Evolutionary conservation across 2,797 vertebrate genomes (phyloP), one percentile per base, ranked within the genome.

Genomic region (Amblyopsis hoosieri): DNA sequence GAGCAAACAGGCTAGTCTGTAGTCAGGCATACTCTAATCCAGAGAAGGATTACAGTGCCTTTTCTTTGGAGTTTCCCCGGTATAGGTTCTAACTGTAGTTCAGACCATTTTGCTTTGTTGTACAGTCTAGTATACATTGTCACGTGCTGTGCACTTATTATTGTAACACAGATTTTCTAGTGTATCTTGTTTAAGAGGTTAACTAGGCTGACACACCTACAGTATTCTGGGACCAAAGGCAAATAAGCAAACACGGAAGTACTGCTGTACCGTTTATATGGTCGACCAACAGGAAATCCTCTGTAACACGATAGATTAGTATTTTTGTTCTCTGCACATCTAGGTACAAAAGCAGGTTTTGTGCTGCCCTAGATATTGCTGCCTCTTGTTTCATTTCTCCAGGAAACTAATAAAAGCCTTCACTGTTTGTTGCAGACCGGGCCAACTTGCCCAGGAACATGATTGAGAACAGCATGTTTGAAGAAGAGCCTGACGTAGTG

Each of bases 381-480:
- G 12, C 3, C 48, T 51, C 58, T 66, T 12, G 46, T 13, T 14
- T 46, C 13, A 31, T 3, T 52, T 33, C 14, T 57, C 11, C 56
- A 11, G 45, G 12, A 47, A 63, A 62, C 50, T 29, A 57, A 66
- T 69, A 62, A 3, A 69, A 13, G 64, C 31, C 75, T 62, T 14
- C 69, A 84, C 66, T 81, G 4, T 75, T 66, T 82, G 69, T 84
- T 87, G 29, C 76, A 99, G 98, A 98, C 73, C 92, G 59, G 76
- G 89, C 93, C 71, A 94, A 90, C 68, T 90, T 98, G 69, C 97
- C 98, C 3, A 93, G 96, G 88, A 98, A 99, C 91, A 99, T 99
- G 97, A 99, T 99, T 82, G 97, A 99, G 92, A 99, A 99, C 91
- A 98, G 94, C 84, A 95, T 99, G 96, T 99, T 99, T 93, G 96